Evolutionary conservation across 2,888 invertebrate species (phyloP), one percentile per base, ranked within the genome.

Genomic region (Leptopilina syphax): DNA sequence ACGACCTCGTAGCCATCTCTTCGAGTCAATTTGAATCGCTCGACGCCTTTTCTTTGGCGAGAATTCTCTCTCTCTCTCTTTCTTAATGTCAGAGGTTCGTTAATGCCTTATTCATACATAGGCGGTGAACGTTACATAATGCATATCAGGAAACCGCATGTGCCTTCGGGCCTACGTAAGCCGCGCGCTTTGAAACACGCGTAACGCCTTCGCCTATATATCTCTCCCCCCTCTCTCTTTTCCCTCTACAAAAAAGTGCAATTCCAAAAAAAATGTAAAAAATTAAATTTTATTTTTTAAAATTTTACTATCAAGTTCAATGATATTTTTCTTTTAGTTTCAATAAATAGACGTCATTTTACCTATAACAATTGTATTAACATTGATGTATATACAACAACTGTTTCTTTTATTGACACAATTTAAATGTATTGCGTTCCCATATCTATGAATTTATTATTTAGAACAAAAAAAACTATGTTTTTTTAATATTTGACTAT

Each of bases 1-100:
- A 12, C 77, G 79, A 78, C 66, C 79, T 79, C 82, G 83, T 79
- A 81, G 77, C 79, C 80, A 76, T 68, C 77, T 76, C 50, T 12
- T 50, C 70, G 50, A 76, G 66, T 47, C 67, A 66, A 67, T 68
- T 77, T 66, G 78, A 76, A 57, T 80, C 50, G 34, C 44, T 68
- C 78, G 77, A 65, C 77, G 80, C 80, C 80, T 81, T 18, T 82
- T 81, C 79, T 81, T 79, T 77, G 80, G 77, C 77, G 67, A 77
- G 77, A 78, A 79, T 82, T 83, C 84, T 82, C 80, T 82, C 80
- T 80, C 73, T 84, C 82, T 83, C 84, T 82, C 80, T 82, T 80
- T 80, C 73, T 84, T 85, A 86, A 87, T 86, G 86, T 85, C 86
- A 86, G 84, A 85, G 85, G 86, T 86, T 86, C 86, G 84, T 85